phyloP scores from a whole-genome alignment of 2,888 invertebrate genomes.

The Hirudinaria manillensis region DNA sequence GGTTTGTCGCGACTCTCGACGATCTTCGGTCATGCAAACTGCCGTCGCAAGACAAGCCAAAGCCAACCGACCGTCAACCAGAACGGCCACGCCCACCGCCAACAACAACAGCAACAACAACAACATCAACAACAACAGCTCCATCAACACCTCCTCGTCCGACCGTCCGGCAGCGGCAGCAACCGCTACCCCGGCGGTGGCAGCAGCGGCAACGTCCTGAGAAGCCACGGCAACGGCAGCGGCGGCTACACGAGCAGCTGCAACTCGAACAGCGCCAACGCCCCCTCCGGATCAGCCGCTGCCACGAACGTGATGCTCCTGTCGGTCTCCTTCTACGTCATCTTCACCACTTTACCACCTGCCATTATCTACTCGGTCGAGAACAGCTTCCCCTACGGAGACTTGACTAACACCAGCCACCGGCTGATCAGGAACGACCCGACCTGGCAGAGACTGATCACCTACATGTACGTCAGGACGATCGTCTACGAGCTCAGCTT shows the following conservation, averaged over 20 bases:
- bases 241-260: constrained; percentile 24
- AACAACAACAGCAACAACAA: constrained; percentile 13
- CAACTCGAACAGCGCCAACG: constrained; percentile 29
- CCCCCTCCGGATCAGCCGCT: constrained; percentile 36
- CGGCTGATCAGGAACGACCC: constrained; percentile 42
- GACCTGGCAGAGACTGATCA: constrained; percentile 42
- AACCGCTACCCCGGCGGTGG: not conserved
- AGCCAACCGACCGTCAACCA: not conserved
- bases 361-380: constrained; percentile 49
- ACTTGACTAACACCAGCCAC: constrained; percentile 39
- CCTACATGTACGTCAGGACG: constrained; percentile 41
- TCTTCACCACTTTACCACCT: constrained; percentile 51
- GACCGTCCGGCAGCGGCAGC: not conserved
- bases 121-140: not conserved
- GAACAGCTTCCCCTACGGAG: constrained; percentile 43
- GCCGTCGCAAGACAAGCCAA: not conserved
- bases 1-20: not conserved
- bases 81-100: not conserved
- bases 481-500: constrained; percentile 45
- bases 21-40: not conserved
- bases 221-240: not conserved
- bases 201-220: not conserved
- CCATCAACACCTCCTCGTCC: not conserved
- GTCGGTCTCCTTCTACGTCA: constrained; percentile 52
- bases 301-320: constrained; percentile 51